phyloP scores from a whole-genome alignment of 2,113 vertebrate species.

The Aix galericulata region DNA sequence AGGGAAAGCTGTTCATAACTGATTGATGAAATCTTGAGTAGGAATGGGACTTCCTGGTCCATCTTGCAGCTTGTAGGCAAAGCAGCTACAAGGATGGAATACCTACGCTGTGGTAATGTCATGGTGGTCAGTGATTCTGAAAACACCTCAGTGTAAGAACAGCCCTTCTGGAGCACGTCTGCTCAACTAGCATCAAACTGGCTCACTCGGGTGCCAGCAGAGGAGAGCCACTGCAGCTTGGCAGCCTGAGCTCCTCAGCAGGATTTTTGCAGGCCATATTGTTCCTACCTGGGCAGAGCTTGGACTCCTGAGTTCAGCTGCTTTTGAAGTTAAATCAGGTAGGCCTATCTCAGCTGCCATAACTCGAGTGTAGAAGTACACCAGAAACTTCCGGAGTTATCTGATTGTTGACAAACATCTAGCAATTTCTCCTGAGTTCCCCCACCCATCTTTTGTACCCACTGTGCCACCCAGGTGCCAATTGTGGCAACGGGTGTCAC shows the following conservation, averaged over 20 bases:
- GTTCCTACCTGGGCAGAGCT: not conserved
- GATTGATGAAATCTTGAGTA: not conserved
- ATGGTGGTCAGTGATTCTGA: too few species aligned
- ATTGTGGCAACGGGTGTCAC: not conserved
- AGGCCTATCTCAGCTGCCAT: not conserved
- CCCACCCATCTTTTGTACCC: not conserved
- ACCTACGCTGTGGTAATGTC: not conserved
- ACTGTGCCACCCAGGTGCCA: not conserved
- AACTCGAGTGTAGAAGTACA: not conserved
- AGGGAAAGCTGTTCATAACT: not conserved
- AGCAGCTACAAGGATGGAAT: not conserved
- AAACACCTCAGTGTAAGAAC: not conserved
- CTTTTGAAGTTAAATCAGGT: not conserved
- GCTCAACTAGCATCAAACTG: not conserved
- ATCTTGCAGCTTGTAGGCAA: not conserved
- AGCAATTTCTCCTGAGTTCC: not conserved
- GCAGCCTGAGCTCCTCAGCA: not conserved
- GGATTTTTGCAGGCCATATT: not conserved
- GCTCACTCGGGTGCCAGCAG: not conserved
- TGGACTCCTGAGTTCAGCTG: not conserved
- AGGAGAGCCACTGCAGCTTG: not conserved
- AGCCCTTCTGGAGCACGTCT: not conserved
- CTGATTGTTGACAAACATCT: not conserved
- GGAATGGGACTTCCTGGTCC: not conserved
- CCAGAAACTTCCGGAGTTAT: not conserved